Evolutionary conservation across 2,113 vertebrate species (phyloP).

Genomic region (Ammodytes marinus): DNA sequence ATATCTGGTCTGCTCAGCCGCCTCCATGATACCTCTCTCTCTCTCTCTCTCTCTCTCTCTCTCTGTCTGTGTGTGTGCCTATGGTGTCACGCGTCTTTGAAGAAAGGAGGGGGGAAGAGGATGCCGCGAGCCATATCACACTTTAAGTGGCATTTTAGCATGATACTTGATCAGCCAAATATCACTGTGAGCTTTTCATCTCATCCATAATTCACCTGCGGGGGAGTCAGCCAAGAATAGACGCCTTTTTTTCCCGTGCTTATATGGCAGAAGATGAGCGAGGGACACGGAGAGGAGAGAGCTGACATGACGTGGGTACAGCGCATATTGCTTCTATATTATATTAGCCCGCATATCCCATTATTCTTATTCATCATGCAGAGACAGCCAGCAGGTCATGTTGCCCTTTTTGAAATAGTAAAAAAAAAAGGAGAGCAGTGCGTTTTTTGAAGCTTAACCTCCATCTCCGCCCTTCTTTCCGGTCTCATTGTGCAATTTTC

Average conservation of each 20-base stretch:
- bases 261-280: conserved; percentile 26
- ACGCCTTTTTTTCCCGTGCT: conserved; percentile 18
- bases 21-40: conserved; percentile 36
- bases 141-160: conserved; percentile 79
- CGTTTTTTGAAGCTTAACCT: conserved; percentile 13
- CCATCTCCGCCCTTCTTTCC: conserved; percentile 54
- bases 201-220: conserved; percentile 83
- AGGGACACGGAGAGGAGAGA: conserved; percentile 19
- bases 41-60: conserved; percentile 16
- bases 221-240: conserved; percentile 74
- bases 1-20: conserved; percentile 63
- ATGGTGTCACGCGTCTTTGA: conserved; percentile 25
- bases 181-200: conserved; percentile 75
- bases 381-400: conserved; percentile 53
- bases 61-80: neutral
- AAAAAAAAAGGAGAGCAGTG: conserved; percentile 35
- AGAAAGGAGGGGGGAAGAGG: conserved; percentile 8
- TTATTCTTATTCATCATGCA: conserved; percentile 46
- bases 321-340: conserved; percentile 8
- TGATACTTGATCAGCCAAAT: conserved; percentile 81
- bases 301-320: conserved; percentile 45
- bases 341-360: conserved; percentile 26
- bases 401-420: conserved; percentile 56
- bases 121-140: conserved; percentile 60
- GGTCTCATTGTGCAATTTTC: conserved; percentile 64